Evolutionary conservation across 2,797 vertebrate genomes (phyloP).

Genomic region (Podarcis lilfordi): DNA sequence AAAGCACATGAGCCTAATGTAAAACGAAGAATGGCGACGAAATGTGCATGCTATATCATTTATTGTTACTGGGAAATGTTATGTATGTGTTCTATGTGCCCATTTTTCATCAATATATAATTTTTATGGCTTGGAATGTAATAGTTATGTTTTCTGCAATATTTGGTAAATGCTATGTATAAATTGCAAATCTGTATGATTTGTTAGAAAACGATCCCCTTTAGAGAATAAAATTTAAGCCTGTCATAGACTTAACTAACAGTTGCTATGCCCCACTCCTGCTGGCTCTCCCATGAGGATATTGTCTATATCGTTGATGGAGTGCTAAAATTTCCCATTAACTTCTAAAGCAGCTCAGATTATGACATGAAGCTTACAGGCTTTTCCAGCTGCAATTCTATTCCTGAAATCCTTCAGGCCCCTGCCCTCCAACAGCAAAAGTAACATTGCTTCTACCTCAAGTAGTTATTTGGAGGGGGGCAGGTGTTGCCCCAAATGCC

Average conservation of each 20-base stretch:
- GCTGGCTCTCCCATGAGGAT: background rate
- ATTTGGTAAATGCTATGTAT: conserved; percentile 27
- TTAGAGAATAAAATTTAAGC: conserved; percentile 8
- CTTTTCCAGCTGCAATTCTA: background rate
- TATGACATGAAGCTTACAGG: background rate
- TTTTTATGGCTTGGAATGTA: conserved; percentile 22
- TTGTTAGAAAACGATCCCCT: conserved; percentile 21
- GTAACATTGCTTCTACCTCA: background rate
- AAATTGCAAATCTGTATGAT: conserved; percentile 36
- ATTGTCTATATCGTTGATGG: conserved; percentile 9
- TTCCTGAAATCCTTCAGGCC: background rate
- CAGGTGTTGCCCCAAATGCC: background rate
- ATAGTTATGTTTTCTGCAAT: conserved; percentile 39
- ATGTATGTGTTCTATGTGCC: background rate
- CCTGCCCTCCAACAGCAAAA: background rate
- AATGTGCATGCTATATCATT: conserved; percentile 1
- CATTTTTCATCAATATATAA: conserved; percentile 16
- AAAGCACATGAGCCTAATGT: background rate
- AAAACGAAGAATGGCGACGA: conserved; percentile 6
- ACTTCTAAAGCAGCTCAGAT: background rate
- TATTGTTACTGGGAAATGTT: conserved; percentile 36
- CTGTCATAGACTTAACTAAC: conserved; percentile 24
- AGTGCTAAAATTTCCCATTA: background rate
- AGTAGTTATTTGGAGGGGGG: background rate
- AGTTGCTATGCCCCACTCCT: background rate